These are phyloP conservation scores for Anguilla megastoma DNA, from an alignment of 2,797 vertebrate species.

Conservation along the genomic window DNA sequence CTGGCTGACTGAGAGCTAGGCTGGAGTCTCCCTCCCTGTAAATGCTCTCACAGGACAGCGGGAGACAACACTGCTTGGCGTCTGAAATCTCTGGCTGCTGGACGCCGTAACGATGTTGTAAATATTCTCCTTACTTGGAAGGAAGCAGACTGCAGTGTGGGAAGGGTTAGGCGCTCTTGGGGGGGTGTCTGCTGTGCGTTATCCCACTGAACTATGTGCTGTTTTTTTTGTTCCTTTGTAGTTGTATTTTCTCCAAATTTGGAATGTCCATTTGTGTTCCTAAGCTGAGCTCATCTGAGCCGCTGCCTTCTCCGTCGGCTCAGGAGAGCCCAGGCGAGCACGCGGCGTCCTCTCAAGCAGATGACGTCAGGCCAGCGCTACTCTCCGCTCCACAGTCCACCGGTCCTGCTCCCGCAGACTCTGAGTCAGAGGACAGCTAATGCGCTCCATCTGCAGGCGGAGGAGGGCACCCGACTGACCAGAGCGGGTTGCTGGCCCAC, in stretches of 20 bases:
- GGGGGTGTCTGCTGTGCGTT: background rate
- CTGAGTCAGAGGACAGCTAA: background rate
- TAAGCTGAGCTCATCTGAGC: background rate
- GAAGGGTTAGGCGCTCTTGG: background rate
- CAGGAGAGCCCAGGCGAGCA: background rate
- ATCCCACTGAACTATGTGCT: background rate
- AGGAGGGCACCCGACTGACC: background rate
- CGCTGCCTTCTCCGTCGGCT: background rate
- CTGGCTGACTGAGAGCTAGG: too few species aligned
- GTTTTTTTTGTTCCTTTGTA: background rate
- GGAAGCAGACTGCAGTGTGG: background rate
- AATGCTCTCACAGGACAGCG: background rate
- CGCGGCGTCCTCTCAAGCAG: background rate
- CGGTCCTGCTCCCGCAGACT: background rate
- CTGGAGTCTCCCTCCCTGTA: background rate
- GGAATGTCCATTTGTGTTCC: background rate
- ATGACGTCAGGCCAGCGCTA: background rate
- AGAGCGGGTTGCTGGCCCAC: background rate
- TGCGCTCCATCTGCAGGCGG: background rate
- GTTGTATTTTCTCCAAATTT: background rate
- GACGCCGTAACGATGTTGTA: background rate
- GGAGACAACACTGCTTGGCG: background rate
- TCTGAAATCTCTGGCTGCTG: background rate
- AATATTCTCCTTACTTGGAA: constrained; percentile 3
- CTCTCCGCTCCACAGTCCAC: background rate